Conservation (phyloP, 2,888 invertebrate species). For the Netelia inedita region DNA sequence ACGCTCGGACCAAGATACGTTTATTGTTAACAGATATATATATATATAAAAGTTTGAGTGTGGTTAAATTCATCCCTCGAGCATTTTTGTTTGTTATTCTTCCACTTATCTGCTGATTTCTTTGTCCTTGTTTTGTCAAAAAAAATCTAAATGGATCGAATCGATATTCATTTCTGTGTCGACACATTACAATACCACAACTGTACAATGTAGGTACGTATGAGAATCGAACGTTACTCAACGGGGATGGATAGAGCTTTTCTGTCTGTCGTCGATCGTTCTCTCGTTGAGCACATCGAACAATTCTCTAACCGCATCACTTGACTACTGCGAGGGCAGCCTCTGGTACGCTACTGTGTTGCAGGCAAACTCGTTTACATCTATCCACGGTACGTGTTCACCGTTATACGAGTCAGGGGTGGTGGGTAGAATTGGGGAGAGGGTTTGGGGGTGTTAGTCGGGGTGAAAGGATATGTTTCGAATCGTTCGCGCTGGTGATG, state of each 20-base stretch:
- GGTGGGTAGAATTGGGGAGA: neutral
- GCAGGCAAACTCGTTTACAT: conserved; percentile 62
- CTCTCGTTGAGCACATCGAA: conserved; percentile 27
- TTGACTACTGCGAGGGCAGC: conserved; percentile 32
- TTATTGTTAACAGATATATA: too few species aligned
- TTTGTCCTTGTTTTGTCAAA: too few species aligned
- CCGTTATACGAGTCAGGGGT: neutral
- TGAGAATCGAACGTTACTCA: conserved; percentile 34
- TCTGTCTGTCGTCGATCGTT: conserved; percentile 54
- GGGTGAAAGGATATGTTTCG: conserved; percentile 24
- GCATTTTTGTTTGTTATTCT: too few species aligned
- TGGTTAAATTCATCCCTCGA: too few species aligned
- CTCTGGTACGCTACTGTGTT: conserved; percentile 28
- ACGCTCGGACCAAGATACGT: too few species aligned
- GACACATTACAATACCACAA: too few species aligned
- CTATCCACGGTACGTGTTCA: conserved; percentile 7
- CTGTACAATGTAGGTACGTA: neutral
- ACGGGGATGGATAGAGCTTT: conserved; percentile 50
- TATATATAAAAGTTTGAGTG: too few species aligned
- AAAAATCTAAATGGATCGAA: too few species aligned
- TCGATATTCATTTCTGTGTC: neutral
- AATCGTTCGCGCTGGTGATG: conserved; percentile 44
- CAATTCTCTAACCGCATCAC: conserved; percentile 53
- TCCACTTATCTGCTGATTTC: too few species aligned
- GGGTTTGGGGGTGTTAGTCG: neutral